These are phyloP conservation scores for Rosalia funebris DNA, from an alignment of 2,888 invertebrate species.

Conservation along the genomic window DNA sequence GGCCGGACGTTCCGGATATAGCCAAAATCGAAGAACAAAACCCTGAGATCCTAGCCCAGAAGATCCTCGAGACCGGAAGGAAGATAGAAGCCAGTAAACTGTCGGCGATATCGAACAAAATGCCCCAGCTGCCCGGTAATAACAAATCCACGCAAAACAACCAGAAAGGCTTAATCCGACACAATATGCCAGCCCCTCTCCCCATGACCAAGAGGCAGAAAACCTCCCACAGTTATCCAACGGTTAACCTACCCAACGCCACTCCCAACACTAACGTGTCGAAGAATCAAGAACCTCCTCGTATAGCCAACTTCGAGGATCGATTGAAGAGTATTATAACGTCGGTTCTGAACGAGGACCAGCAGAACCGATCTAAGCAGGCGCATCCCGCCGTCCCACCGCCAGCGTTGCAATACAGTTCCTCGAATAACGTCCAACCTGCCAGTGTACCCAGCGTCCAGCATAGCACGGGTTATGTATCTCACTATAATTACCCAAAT, in stretches of 20 bases:
- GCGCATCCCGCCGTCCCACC: slow-evolving; percentile 46
- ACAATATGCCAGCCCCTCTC: slow-evolving; percentile 59
- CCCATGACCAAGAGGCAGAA: slow-evolving; percentile 59
- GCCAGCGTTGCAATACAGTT: slow-evolving; percentile 33
- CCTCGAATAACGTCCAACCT: slow-evolving; percentile 4
- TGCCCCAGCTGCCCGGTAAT: slow-evolving; percentile 33
- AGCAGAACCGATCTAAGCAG: slow-evolving; percentile 66
- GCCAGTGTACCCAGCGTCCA: slow-evolving; percentile 26
- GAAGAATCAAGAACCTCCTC: slow-evolving; percentile 79
- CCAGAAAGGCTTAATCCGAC: slow-evolving; percentile 53
- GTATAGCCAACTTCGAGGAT: slow-evolving; percentile 89
- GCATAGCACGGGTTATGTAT: slow-evolving; percentile 38
- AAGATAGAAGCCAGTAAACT: slow-evolving; percentile 88
- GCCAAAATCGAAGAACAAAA: slow-evolving; percentile 93
- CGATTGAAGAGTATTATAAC: slow-evolving; percentile 88
- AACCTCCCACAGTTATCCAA: slow-evolving; percentile 45
- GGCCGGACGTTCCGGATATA: slow-evolving; percentile 91
- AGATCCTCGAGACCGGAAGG: slow-evolving; percentile 88
- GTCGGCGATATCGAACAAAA: slow-evolving; percentile 49
- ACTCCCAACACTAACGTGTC: slow-evolving; percentile 31
- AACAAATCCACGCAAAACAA: slow-evolving; percentile 37
- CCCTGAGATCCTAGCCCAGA: slow-evolving; percentile 88
- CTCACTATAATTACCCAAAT: slow-evolving; percentile 46
- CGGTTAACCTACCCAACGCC: slow-evolving; percentile 30
- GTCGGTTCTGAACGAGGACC: slow-evolving; percentile 87